A percentile compares a stretch with the other conserved stretches of the same genome.
Evolutionary conservation across 1,140 invertebrate genomes (phyloP).

Genomic region (Calliphora vicina): DNA sequence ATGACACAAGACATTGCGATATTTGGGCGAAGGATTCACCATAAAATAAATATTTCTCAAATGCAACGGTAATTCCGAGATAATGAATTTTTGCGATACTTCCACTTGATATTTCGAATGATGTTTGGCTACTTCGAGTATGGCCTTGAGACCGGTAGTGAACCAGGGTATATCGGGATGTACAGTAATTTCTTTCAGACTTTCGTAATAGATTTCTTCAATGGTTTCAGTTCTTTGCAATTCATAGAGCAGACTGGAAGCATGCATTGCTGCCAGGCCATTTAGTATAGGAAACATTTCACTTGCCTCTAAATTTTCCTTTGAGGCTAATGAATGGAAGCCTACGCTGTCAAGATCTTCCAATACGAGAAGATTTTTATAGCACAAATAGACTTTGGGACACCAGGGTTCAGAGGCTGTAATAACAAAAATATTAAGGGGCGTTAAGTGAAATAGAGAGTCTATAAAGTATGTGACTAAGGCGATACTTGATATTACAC

Average conservation of each 20-base stretch:
- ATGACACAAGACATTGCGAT: constrained; percentile 68
- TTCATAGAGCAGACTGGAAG: constrained; percentile 58
- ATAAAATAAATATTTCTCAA: constrained; percentile 51
- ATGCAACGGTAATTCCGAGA: constrained; percentile 28
- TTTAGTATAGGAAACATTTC: constrained; percentile 49
- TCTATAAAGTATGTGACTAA: not conserved
- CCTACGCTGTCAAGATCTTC: constrained; percentile 53
- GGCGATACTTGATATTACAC: constrained; percentile 29
- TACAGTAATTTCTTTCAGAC: constrained; percentile 49
- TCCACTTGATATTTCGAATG: constrained; percentile 44
- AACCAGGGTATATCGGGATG: constrained; percentile 50
- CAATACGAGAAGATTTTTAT: constrained; percentile 59
- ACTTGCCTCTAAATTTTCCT: constrained; percentile 32
- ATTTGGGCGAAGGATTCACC: constrained; percentile 46
- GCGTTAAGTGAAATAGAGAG: not conserved
- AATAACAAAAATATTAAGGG: not conserved
- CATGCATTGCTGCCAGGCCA: constrained; percentile 61
- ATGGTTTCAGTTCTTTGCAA: constrained; percentile 41
- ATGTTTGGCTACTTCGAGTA: constrained; percentile 40
- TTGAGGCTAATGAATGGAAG: constrained; percentile 35
- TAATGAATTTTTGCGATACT: not conserved
- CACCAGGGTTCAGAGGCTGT: constrained; percentile 50
- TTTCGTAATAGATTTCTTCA: constrained; percentile 46
- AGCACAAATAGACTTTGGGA: constrained; percentile 48
- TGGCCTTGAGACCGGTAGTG: constrained; percentile 48